Evolutionary conservation across 2,888 invertebrate species (phyloP), one percentile per base, ranked within the genome.

Genomic region (Chrysolina americana): DNA sequence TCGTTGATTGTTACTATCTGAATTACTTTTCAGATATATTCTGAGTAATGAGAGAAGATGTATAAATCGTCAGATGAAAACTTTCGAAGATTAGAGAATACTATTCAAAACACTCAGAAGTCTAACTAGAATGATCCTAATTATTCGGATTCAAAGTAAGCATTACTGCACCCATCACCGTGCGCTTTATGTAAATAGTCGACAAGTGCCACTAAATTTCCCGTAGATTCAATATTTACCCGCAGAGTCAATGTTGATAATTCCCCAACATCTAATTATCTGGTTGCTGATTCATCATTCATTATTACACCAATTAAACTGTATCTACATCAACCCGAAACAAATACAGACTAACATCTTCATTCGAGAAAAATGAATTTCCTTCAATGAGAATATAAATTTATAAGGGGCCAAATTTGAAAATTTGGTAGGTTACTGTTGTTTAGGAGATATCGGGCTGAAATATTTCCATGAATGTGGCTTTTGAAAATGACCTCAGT

Each of bases 211-310:
- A 75, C 71, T 71, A 71, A 36, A 71, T 74, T 64, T 65, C 41
- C 53, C 62, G 53, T 68, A 68, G 71, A 36, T 72, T 71, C 71
- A 76, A 76, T 76, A 76, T 76, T 76, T 76, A 69, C 70, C 44
- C 13, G 15, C 50, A 63, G 36, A 68, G 68, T 59, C 36, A 72
- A 72, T 50, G 21, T 62, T 59, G 41, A 71, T 71, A 78, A 79
- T 79, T 79, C 73, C 72, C 74, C 68, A 71, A 66, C 74, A 77
- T 53, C 4, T 21, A 19, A 53, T 75, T 74, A 78, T 73, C 77
- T 63, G 65, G 63, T 70, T 75, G 80, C 80, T 80, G 78, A 80
- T 77, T 80, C 80, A 80, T 73, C 76, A 76, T 76, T 77, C 70
- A 77, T 76, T 77, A 77, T 71, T 69, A 73, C 70, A 71, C 78